phyloP scores from a whole-genome alignment of 2,113 vertebrate species.

The Zosterops japonicus region DNA sequence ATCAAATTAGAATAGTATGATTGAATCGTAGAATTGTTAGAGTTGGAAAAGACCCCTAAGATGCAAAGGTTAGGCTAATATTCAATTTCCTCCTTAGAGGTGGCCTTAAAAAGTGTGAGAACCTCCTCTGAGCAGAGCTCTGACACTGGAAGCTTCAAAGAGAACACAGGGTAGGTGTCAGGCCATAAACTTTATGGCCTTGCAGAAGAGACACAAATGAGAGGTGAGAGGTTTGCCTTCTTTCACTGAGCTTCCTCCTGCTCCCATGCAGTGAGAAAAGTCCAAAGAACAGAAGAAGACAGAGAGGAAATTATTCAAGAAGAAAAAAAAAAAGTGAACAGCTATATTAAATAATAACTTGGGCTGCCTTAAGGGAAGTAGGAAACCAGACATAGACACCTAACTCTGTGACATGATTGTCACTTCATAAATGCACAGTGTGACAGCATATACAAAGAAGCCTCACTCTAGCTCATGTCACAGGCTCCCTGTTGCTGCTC shows the following conservation, averaged over 20 bases:
- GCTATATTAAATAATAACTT: not conserved
- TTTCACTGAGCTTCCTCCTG: not conserved
- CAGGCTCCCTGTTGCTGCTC: not conserved
- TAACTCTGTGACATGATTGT: not conserved
- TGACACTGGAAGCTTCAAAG: not conserved
- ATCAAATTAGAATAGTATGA: not conserved
- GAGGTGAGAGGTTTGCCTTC: not conserved
- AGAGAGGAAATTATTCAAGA: not conserved
- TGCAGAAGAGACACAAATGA: not conserved
- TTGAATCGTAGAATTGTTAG: not conserved
- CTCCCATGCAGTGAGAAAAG: not conserved
- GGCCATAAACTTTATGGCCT: not conserved
- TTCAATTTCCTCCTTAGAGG: not conserved
- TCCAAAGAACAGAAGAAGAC: not conserved
- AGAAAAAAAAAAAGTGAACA: not conserved
- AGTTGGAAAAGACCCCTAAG: not conserved
- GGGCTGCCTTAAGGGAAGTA: not conserved
- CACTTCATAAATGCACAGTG: not conserved
- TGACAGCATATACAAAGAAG: not conserved
- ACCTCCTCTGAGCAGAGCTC: not conserved
- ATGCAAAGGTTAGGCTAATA: not conserved
- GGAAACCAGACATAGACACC: not conserved
- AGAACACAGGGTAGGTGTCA: not conserved
- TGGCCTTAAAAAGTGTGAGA: not conserved
- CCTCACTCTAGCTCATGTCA: fast-evolving